phyloP scores from a whole-genome alignment of 2,888 invertebrate species.

The Amphipoea lucens region DNA sequence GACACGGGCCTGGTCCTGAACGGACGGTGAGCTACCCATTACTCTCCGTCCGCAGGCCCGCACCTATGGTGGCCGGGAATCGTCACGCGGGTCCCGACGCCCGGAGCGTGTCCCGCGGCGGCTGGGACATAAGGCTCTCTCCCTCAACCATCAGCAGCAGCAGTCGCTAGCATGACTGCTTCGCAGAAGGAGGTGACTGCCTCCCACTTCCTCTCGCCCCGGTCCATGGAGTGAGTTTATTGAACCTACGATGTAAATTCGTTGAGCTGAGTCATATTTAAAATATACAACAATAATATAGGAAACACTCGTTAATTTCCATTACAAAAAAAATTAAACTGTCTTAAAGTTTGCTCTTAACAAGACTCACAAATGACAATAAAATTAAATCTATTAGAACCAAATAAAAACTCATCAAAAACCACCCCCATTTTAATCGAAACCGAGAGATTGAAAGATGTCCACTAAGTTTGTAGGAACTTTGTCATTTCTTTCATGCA shows the following conservation, averaged over 20 bases:
- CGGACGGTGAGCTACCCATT: too few relatives aligned
- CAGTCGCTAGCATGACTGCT: too few relatives aligned
- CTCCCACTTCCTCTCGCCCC: too few relatives aligned
- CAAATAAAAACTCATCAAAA: slow-evolving; percentile 67
- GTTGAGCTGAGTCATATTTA: background rate
- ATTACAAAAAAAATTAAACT: background rate
- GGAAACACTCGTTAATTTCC: background rate
- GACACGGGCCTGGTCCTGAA: too few relatives aligned
- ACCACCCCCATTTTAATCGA: slow-evolving; percentile 60
- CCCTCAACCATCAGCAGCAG: too few relatives aligned
- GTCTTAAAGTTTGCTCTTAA: background rate
- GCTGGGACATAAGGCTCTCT: too few relatives aligned
- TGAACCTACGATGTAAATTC: background rate
- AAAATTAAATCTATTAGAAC: slow-evolving; percentile 57
- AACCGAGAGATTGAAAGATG: slow-evolving; percentile 78
- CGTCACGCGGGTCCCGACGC: too few relatives aligned
- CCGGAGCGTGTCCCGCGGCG: too few relatives aligned
- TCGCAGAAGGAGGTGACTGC: too few relatives aligned
- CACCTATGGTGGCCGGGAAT: too few relatives aligned
- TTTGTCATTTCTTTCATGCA: slow-evolving; percentile 88
- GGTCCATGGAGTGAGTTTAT: too few relatives aligned
- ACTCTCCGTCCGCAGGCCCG: too few relatives aligned
- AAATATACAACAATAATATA: background rate
- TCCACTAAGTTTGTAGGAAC: slow-evolving; percentile 80
- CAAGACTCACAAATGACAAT: background rate